Percentiles rank a stretch among this genome's conserved stretches.
Conservation (phyloP, 2,113 vertebrate genomes). For the Hydrochoerus hydrochaeris region DNA sequence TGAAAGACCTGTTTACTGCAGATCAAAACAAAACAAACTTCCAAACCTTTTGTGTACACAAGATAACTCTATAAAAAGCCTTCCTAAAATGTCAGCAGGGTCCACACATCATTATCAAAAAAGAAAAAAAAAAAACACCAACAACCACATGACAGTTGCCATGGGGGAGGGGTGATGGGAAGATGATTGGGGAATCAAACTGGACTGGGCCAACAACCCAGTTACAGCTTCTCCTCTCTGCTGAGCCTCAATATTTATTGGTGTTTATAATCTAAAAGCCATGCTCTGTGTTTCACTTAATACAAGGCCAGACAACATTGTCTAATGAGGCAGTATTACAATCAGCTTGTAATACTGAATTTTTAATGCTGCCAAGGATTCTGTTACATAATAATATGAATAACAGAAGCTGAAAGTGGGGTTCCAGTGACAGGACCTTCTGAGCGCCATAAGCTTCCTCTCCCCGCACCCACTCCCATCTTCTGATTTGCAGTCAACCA, state of each 20-base stretch:
- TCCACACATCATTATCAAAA: constrained; percentile 66
- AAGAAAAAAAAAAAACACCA: constrained; percentile 32
- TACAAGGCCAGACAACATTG: constrained; percentile 87
- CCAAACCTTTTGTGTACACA: constrained; percentile 79
- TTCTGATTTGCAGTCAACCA: constrained; percentile 7
- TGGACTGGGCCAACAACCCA: constrained; percentile 69
- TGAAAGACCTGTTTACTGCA: constrained; percentile 82
- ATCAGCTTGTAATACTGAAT: constrained; percentile 90
- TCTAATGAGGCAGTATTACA: constrained; percentile 89
- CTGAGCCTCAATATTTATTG: constrained; percentile 82
- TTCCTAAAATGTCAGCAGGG: constrained; percentile 75
- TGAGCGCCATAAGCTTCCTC: not conserved
- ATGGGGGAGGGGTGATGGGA: not conserved
- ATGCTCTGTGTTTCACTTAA: constrained; percentile 80
- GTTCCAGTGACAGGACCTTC: constrained; percentile 65
- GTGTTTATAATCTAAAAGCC: constrained; percentile 84
- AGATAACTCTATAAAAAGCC: constrained; percentile 81
- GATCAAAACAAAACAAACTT: constrained; percentile 84
- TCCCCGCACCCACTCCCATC: not conserved
- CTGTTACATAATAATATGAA: constrained; percentile 91
- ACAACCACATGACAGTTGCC: constrained; percentile 62
- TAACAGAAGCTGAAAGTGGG: constrained; percentile 76
- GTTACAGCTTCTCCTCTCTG: constrained; percentile 60
- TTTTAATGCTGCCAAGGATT: constrained; percentile 88
- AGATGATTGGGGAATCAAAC: not conserved